Evolutionary conservation across 2,797 vertebrate species (phyloP).

Genomic region (Sciurus vulgaris): DNA sequence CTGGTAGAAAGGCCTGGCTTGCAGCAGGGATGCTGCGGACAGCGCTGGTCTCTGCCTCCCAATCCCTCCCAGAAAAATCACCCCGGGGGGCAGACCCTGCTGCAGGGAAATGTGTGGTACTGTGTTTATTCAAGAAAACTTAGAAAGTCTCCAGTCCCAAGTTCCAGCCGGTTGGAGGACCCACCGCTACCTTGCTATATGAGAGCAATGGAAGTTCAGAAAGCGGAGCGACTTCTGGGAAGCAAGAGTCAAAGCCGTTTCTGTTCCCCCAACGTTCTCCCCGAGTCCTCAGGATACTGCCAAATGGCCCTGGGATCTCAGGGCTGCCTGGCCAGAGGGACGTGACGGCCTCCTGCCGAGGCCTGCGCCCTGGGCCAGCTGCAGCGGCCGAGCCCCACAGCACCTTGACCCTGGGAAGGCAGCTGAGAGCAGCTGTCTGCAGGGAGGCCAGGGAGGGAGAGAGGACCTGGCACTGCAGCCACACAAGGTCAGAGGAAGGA

Average conservation of each 20-base stretch:
- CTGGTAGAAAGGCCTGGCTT: not conserved
- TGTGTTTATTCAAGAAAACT: not conserved
- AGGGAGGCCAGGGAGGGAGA: not conserved
- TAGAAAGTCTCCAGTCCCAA: not conserved
- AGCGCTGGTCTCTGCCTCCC: not conserved
- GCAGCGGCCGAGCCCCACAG: not conserved
- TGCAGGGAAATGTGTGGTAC: not conserved
- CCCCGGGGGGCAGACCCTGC: not conserved
- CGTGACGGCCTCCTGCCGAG: not conserved
- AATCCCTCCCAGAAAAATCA: not conserved
- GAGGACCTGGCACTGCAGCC: not conserved
- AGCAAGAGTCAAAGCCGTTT: not conserved
- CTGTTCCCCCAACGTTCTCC: not conserved
- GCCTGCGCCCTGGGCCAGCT: not conserved
- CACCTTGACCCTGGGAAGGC: not conserved
- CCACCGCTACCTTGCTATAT: not conserved
- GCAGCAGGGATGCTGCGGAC: not conserved
- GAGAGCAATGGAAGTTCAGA: not conserved
- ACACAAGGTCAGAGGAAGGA: slow-evolving; percentile 54
- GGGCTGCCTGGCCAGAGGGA: not conserved
- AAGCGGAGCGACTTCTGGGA: not conserved
- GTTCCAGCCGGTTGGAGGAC: not conserved
- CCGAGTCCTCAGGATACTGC: not conserved
- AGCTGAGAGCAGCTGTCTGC: not conserved
- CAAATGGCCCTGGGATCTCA: not conserved